Evolutionary conservation across 2,888 invertebrate species (phyloP).

Genomic region (Hermodice carunculata): DNA sequence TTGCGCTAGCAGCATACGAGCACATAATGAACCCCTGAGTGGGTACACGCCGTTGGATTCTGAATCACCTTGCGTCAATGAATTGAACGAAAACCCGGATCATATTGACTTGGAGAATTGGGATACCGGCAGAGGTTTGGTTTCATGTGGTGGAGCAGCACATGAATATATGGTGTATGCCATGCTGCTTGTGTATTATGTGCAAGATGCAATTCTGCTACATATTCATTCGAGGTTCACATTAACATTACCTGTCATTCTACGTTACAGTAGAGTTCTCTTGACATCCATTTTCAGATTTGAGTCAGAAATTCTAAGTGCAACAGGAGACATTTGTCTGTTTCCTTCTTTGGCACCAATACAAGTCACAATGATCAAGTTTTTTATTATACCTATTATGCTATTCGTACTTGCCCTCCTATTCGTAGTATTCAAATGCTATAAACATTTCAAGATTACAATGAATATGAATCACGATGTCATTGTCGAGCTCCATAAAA

Average conservation of each 20-base stretch:
- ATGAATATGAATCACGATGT: too few relatives aligned
- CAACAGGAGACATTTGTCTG: constrained; percentile 35
- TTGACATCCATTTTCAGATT: constrained; percentile 38
- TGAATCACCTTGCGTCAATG: too few relatives aligned
- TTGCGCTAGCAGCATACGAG: too few relatives aligned
- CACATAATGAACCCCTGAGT: too few relatives aligned
- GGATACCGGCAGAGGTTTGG: too few relatives aligned
- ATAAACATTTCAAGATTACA: background rate
- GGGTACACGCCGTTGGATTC: too few relatives aligned
- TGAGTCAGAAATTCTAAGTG: constrained; percentile 28
- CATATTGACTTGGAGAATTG: too few relatives aligned
- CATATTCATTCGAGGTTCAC: constrained; percentile 25
- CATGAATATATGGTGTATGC: constrained; percentile 39
- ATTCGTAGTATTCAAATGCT: background rate
- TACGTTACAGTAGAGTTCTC: constrained; percentile 20
- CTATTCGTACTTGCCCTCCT: constrained; percentile 29
- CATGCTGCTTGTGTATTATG: constrained; percentile 44
- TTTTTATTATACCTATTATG: constrained; percentile 34
- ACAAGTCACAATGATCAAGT: constrained; percentile 28
- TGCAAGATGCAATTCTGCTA: constrained; percentile 40
- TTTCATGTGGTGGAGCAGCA: too few relatives aligned
- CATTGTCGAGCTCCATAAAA: constrained; percentile 29
- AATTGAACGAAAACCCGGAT: too few relatives aligned
- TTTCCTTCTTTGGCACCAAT: constrained; percentile 24
- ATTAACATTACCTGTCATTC: constrained; percentile 5